Conservation (phyloP, 1,140 invertebrate species). For the Zaprionus camerounensis region DNA sequence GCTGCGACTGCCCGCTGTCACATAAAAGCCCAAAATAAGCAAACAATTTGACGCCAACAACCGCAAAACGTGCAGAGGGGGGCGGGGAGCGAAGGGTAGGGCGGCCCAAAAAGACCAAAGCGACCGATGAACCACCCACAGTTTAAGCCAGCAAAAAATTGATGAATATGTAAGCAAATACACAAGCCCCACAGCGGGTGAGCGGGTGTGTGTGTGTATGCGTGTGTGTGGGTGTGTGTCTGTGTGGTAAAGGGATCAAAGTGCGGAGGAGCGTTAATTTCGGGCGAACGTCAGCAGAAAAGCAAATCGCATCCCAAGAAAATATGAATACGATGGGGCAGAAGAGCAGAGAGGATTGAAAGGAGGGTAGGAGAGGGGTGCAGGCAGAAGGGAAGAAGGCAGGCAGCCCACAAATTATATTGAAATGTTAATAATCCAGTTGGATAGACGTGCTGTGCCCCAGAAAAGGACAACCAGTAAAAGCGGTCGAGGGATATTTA, state of each 20-base stretch:
- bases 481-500: conserved; percentile 66
- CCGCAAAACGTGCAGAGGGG: conserved; percentile 66
- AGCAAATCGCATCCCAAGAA: conserved; percentile 49
- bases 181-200: conserved; percentile 53
- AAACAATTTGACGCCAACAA: conserved; percentile 80
- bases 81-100: too few species aligned
- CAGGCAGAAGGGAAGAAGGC: neutral
- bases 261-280: conserved; percentile 80
- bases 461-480: conserved; percentile 69
- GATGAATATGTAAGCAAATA: conserved; percentile 83
- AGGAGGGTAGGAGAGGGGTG: too few species aligned
- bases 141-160: conserved; percentile 77
- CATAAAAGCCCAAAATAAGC: conserved; percentile 74
- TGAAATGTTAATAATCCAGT: conserved; percentile 83
- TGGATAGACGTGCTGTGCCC: conserved; percentile 70
- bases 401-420: conserved; percentile 73
- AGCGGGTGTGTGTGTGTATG: neutral
- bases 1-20: conserved; percentile 75
- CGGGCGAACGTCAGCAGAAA: conserved; percentile 74
- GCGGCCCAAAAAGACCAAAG: neutral
- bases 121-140: conserved; percentile 52
- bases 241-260: conserved; percentile 70
- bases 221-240: conserved; percentile 3
- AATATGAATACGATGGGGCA: conserved; percentile 2
- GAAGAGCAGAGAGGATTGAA: neutral